Evolutionary conservation across 2,888 invertebrate genomes (phyloP).

Genomic region (Dromius quadrimaculatus): DNA sequence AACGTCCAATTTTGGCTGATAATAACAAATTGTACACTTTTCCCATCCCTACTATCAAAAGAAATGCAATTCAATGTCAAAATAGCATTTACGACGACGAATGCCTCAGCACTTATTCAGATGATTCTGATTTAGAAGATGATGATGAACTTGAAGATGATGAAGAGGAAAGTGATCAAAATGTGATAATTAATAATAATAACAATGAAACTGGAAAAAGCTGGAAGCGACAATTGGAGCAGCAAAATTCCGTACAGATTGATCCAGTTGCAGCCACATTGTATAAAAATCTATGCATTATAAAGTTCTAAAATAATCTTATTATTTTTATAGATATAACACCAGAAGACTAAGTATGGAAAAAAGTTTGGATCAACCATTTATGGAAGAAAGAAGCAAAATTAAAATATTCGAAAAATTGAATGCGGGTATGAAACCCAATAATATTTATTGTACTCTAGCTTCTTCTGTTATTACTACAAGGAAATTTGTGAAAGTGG

Average conservation of each 20-base stretch:
- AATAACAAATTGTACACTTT: constrained; percentile 36
- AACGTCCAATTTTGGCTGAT: constrained; percentile 33
- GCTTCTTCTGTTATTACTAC: constrained; percentile 74
- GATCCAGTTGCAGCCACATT: constrained; percentile 16
- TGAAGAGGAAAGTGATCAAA: constrained; percentile 33
- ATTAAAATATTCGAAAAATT: constrained; percentile 55
- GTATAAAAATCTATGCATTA: background rate
- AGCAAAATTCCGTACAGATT: constrained; percentile 18
- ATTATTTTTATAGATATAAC: constrained; percentile 33
- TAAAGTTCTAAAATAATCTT: background rate
- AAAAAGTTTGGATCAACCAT: constrained; percentile 11
- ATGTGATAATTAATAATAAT: constrained; percentile 27
- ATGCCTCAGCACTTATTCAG: constrained; percentile 38
- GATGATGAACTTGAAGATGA: constrained; percentile 46
- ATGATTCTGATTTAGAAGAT: constrained; percentile 43
- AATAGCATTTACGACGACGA: constrained; percentile 14
- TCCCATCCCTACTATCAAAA: constrained; percentile 22
- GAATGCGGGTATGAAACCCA: constrained; percentile 52
- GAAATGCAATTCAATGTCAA: background rate
- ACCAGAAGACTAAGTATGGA: constrained; percentile 13
- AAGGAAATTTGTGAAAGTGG: constrained; percentile 79
- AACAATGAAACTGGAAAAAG: constrained; percentile 17
- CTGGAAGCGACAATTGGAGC: constrained; percentile 4
- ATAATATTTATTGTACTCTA: constrained; percentile 69
- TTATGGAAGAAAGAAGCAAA: constrained; percentile 23